Percentiles rank a stretch among this genome's conserved stretches.
These are phyloP conservation scores for Bathynomus jamesi DNA, from an alignment of 1,140 invertebrate genomes.

Conservation along the genomic window DNA sequence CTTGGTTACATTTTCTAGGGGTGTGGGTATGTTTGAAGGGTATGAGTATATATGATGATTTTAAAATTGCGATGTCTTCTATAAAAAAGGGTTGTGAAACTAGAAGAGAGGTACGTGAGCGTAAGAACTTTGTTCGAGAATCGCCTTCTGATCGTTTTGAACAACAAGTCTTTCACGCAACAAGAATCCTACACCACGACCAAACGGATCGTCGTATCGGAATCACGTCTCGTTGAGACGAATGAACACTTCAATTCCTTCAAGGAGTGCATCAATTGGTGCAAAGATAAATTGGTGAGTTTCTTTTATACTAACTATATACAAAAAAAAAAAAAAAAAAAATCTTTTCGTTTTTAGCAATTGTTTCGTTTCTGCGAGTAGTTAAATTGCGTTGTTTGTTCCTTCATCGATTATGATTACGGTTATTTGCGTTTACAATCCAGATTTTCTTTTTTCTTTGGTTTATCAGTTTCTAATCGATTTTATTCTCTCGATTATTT, in stretches of 20 bases:
- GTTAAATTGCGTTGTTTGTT: too few species aligned
- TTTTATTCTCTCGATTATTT: too few species aligned
- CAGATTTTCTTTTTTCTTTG: constrained; percentile 1
- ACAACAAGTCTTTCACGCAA: constrained; percentile 34
- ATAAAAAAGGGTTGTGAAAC: constrained; percentile 75
- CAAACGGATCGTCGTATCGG: constrained; percentile 32
- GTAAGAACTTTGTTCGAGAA: constrained; percentile 77
- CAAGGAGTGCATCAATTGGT: constrained; percentile 90
- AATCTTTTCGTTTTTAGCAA: too few species aligned
- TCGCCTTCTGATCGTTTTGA: constrained; percentile 40
- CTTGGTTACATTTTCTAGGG: too few species aligned
- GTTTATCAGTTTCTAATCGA: constrained; percentile 16
- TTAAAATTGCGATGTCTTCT: too few species aligned
- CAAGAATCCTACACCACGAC: constrained; percentile 36
- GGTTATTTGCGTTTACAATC: background rate
- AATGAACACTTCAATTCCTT: constrained; percentile 83
- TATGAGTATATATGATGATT: too few species aligned
- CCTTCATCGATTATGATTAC: background rate
- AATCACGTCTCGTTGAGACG: constrained; percentile 72
- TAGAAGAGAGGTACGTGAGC: constrained; percentile 84
- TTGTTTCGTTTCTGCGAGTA: too few species aligned
- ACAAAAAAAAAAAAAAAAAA: too few species aligned
- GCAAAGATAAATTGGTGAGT: constrained; percentile 75
- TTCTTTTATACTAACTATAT: too few species aligned
- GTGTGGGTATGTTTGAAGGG: too few species aligned